A percentile compares a stretch with the other conserved stretches of the same genome.
These are phyloP conservation scores for Himalopsyche tibetana DNA, from an alignment of 2,888 invertebrate genomes.

Conservation along the genomic window DNA sequence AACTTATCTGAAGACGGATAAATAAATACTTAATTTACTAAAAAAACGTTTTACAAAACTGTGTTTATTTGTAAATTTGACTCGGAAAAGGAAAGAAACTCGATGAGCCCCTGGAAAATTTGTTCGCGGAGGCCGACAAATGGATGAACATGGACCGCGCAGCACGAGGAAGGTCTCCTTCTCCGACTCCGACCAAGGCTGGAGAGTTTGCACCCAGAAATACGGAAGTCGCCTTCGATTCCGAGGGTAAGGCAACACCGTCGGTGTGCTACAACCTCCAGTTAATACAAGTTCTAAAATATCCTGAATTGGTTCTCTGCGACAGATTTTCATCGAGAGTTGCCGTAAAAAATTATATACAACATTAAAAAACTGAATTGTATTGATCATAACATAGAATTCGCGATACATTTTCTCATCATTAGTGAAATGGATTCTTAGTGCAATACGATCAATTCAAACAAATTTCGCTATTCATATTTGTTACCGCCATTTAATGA, in stretches of 20 bases:
- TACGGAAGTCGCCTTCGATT: conserved; percentile 84
- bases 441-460: too few relatives aligned
- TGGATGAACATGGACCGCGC: conserved; percentile 78
- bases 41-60: conserved; percentile 33
- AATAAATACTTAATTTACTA: too few relatives aligned
- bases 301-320: conserved; percentile 7
- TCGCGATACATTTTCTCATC: too few relatives aligned
- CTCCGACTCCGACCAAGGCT: conserved; percentile 85
- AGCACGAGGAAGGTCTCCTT: conserved; percentile 80
- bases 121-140: conserved; percentile 68
- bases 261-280: conserved; percentile 13
- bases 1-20: too few relatives aligned
- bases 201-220: conserved; percentile 83
- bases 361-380: too few relatives aligned
- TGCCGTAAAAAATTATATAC: too few relatives aligned
- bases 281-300: not conserved
- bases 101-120: conserved; percentile 58
- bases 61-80: conserved; percentile 54
- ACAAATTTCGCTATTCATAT: too few relatives aligned
- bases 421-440: too few relatives aligned
- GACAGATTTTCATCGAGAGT: conserved; percentile 9
- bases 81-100: conserved; percentile 55
- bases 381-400: too few relatives aligned
- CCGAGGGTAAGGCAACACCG: conserved; percentile 80
- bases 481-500: too few relatives aligned